phyloP scores from a whole-genome alignment of 2,888 invertebrate species.

The Coleophora flavipennella region DNA sequence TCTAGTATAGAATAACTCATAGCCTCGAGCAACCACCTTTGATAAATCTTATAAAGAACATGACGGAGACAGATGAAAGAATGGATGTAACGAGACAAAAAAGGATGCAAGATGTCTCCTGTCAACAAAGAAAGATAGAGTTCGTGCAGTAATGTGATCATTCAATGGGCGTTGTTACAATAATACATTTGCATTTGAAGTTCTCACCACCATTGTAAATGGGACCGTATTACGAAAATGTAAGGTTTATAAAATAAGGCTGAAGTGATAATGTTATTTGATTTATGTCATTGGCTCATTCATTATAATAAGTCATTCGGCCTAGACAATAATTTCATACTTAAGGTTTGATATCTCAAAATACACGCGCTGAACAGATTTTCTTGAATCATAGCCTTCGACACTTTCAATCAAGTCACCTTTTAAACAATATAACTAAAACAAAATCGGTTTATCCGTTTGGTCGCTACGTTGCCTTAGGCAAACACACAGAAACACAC shows the following conservation, averaged over 20 bases:
- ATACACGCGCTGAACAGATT: too few species aligned
- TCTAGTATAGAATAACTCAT: not conserved
- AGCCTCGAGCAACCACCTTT: not conserved
- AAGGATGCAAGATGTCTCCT: conserved; percentile 20
- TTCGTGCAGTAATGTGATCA: conserved; percentile 53
- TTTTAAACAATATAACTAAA: too few species aligned
- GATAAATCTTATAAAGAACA: conserved; percentile 19
- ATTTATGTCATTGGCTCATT: conserved; percentile 47
- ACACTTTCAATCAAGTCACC: too few species aligned
- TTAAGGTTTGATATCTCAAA: conserved; percentile 8
- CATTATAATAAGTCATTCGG: conserved; percentile 41
- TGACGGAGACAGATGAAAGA: conserved; percentile 16
- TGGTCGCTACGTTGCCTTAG: too few species aligned
- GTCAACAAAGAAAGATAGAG: conserved; percentile 53
- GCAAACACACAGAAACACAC: too few species aligned
- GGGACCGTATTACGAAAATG: too few species aligned
- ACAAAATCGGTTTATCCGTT: too few species aligned
- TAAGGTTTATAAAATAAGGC: too few species aligned
- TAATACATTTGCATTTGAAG: conserved; percentile 18
- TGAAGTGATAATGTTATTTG: too few species aligned
- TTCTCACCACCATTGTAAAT: too few species aligned
- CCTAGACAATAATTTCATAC: conserved; percentile 22
- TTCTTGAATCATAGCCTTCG: too few species aligned
- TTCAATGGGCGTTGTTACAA: conserved; percentile 44
- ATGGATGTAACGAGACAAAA: conserved; percentile 11